Evolutionary conservation across 2,888 invertebrate species (phyloP).

Genomic region (Drosophila silvestris): DNA sequence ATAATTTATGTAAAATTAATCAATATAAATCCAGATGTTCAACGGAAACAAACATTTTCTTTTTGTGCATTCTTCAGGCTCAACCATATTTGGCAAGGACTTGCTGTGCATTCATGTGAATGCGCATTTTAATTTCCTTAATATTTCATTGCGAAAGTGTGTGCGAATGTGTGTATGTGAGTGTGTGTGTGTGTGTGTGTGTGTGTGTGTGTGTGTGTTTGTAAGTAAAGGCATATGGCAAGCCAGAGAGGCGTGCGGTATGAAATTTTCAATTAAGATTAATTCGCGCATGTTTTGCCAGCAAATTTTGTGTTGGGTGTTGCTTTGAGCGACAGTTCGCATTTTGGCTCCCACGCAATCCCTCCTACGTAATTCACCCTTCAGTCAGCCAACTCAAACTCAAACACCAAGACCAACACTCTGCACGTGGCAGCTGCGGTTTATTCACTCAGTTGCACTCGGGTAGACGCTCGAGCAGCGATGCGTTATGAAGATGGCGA

Average conservation of each 20-base stretch:
- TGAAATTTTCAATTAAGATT: conserved; percentile 81
- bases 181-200: conserved; percentile 17
- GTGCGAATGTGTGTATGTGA: conserved; percentile 3
- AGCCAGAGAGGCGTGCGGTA: conserved; percentile 54
- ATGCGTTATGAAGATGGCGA: conserved; percentile 74
- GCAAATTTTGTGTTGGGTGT: conserved; percentile 1
- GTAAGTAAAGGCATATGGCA: conserved; percentile 55
- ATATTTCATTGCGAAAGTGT: conserved; percentile 59
- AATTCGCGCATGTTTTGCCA: conserved; percentile 74
- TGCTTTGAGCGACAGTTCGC: conserved; percentile 6
- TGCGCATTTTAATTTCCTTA: conserved; percentile 69
- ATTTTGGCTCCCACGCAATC: conserved; percentile 42
- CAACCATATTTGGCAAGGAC: conserved; percentile 40
- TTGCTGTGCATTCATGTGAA: conserved; percentile 53
- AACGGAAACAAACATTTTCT: neutral
- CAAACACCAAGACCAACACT: conserved; percentile 3
- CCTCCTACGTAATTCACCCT: neutral
- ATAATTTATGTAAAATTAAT: neutral
- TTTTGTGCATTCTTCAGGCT: conserved; percentile 3
- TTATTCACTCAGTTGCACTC: conserved; percentile 77
- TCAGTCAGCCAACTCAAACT: neutral
- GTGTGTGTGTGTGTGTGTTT: conserved; percentile 18
- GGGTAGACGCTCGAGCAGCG: conserved; percentile 68
- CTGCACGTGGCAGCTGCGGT: conserved; percentile 58
- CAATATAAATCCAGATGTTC: neutral